Conservation (phyloP, 2,113 vertebrate species). For the Laticauda colubrina region DNA sequence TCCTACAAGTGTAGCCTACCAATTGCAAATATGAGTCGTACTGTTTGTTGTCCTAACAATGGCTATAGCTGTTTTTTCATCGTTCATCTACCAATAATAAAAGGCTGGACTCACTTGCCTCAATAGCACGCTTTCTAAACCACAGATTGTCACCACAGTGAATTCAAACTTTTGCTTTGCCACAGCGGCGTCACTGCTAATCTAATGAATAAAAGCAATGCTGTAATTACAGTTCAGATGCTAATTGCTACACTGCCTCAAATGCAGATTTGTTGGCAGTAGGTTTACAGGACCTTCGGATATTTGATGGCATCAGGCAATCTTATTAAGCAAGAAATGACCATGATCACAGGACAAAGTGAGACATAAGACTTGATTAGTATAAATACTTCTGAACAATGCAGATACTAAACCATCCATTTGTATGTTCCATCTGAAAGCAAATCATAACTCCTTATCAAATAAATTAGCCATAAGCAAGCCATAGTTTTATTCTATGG, state of each 20-base stretch:
- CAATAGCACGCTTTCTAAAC: constrained; percentile 43
- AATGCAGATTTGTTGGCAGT: constrained; percentile 23
- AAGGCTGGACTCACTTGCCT: constrained; percentile 52
- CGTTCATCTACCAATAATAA: constrained; percentile 55
- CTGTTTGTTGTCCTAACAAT: constrained; percentile 57
- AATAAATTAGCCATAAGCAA: neutral
- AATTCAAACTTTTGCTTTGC: constrained; percentile 45
- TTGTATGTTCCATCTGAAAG: neutral
- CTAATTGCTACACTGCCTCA: constrained; percentile 20
- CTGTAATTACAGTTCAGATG: constrained; percentile 15
- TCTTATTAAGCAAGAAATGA: constrained; percentile 38
- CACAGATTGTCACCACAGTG: constrained; percentile 30
- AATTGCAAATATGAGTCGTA: constrained; percentile 45
- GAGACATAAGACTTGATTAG: neutral
- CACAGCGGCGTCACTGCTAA: constrained; percentile 30
- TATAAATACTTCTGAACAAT: neutral
- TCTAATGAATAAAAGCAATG: constrained; percentile 10
- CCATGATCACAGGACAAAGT: neutral
- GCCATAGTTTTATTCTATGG: neutral
- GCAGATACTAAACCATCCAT: neutral
- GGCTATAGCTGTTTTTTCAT: constrained; percentile 56
- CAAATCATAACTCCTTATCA: neutral
- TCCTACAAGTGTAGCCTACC: constrained; percentile 51
- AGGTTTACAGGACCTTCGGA: constrained; percentile 15
- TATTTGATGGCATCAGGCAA: constrained; percentile 55